Conservation (phyloP, 2,113 vertebrate genomes). For the Anhinga anhinga region DNA sequence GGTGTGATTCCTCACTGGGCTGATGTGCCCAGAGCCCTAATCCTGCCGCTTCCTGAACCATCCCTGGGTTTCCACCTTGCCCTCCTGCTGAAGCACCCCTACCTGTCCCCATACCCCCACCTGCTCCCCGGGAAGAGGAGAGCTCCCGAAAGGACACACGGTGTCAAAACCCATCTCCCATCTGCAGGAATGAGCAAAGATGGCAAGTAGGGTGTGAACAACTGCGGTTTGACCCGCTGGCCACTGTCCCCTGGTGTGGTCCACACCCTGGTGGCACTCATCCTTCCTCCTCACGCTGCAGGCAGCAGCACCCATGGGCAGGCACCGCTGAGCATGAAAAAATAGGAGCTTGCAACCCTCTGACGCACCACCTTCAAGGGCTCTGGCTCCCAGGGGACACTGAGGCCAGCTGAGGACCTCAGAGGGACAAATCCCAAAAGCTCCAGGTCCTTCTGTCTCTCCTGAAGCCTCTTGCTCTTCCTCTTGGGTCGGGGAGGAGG, state of each 20-base stretch:
- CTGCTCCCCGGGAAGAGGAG: neutral
- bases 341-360: neutral
- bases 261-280: neutral
- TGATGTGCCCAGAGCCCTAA: neutral
- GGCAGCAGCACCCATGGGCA: neutral
- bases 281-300: neutral
- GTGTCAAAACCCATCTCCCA: neutral
- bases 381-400: rapidly evolving
- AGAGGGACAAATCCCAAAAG: neutral
- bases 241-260: neutral
- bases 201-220: rapidly evolving
- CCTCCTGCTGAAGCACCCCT: neutral
- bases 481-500: neutral
- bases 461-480: neutral
- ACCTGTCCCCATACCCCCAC: rapidly evolving
- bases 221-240: rapidly evolving
- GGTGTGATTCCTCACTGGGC: neutral
- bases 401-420: neutral
- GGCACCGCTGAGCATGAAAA: neutral
- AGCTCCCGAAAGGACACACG: rapidly evolving
- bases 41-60: neutral
- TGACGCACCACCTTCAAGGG: neutral
- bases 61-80: neutral
- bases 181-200: neutral
- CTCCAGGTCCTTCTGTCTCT: neutral